Conservation (phyloP, 1,140 invertebrate species). For the Sminthurides bifidus region DNA sequence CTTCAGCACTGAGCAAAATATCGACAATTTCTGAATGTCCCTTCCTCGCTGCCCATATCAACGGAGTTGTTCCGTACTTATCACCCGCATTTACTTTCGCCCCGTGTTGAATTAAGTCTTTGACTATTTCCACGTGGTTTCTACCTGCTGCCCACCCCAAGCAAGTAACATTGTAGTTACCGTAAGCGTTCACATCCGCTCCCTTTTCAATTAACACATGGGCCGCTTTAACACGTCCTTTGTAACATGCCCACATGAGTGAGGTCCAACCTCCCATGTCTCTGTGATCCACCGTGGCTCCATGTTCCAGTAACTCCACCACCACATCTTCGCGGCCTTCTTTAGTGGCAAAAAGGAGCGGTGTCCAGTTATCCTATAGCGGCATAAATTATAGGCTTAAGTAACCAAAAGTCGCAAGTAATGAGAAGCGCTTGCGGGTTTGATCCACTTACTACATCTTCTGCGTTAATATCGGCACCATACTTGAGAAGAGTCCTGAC, state of each 20-base stretch:
- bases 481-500: constrained; percentile 69
- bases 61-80: constrained; percentile 91
- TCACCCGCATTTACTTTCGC: constrained; percentile 86
- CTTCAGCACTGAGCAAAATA: constrained; percentile 65
- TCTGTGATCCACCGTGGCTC: constrained; percentile 74
- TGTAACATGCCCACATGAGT: constrained; percentile 84
- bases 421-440: not conserved
- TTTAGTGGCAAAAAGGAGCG: constrained; percentile 77
- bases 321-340: constrained; percentile 76
- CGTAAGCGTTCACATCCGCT: constrained; percentile 89
- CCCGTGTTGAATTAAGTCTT: constrained; percentile 63
- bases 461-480: constrained; percentile 77
- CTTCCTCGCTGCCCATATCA: constrained; percentile 89
- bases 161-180: constrained; percentile 88
- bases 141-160: constrained; percentile 87
- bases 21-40: constrained; percentile 78
- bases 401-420: too few species aligned
- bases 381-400: constrained; percentile 14
- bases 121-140: constrained; percentile 73
- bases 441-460: constrained; percentile 55
- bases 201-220: constrained; percentile 68
- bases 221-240: constrained; percentile 57
- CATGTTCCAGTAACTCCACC: constrained; percentile 69
- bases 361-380: constrained; percentile 77
- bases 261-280: constrained; percentile 95